Percentiles rank a stretch among this genome's conserved stretches.
Evolutionary conservation across 2,113 vertebrate species (phyloP).

Genomic region (Martes martes): DNA sequence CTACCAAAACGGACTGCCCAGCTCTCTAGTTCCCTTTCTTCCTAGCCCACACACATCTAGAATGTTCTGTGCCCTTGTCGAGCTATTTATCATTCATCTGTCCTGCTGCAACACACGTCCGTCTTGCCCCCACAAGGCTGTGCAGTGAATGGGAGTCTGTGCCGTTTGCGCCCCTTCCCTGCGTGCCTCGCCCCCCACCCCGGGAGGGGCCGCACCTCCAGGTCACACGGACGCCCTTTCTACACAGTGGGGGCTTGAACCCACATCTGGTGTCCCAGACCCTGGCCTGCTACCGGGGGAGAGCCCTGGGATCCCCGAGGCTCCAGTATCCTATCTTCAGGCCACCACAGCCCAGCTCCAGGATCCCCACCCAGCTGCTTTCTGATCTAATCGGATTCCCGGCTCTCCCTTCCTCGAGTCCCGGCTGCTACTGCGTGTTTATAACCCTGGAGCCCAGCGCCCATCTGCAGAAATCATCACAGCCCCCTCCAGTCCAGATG

Average conservation of each 20-base stretch:
- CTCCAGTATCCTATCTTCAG: background rate
- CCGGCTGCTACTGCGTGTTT: background rate
- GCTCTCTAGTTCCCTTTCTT: background rate
- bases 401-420: background rate
- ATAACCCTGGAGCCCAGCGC: background rate
- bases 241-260: background rate
- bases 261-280: background rate
- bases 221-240: background rate
- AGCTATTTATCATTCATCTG: background rate
- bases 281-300: background rate
- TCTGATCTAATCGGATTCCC: background rate
- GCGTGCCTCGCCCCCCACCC: too few relatives aligned
- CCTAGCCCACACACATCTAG: too few relatives aligned
- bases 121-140: background rate
- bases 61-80: accelerated
- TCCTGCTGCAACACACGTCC: too few relatives aligned
- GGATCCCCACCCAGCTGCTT: background rate
- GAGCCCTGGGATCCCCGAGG: background rate
- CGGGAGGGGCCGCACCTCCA: accelerated
- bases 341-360: background rate
- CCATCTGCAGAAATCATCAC: background rate
- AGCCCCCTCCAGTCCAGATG: background rate
- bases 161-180: too few relatives aligned
- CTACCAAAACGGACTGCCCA: accelerated
- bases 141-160: accelerated